phyloP scores from a whole-genome alignment of 2,888 invertebrate species.

The Gortyna flavago region DNA sequence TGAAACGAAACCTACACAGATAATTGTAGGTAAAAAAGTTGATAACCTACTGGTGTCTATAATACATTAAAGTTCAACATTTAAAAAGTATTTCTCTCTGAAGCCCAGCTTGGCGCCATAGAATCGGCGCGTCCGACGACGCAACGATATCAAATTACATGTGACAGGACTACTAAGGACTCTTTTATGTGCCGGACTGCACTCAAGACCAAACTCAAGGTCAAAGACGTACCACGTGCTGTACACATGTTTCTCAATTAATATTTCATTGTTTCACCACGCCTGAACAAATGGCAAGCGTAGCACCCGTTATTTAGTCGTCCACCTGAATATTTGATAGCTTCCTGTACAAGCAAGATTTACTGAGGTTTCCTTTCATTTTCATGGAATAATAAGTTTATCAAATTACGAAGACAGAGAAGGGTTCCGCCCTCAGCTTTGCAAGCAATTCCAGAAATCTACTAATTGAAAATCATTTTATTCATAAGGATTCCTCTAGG shows the following conservation, averaged over 20 bases:
- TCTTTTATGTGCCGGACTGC: background rate
- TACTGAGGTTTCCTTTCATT: constrained; percentile 9
- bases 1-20: background rate
- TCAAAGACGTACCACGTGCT: background rate
- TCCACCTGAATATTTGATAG: constrained; percentile 27
- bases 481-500: constrained; percentile 26
- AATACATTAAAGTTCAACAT: background rate
- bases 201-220: background rate
- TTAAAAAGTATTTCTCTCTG: background rate
- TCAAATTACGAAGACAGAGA: background rate
- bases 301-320: constrained; percentile 14
- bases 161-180: constrained; percentile 9
- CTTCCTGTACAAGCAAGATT: constrained; percentile 19
- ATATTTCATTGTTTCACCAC: background rate
- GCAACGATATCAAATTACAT: background rate
- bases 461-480: constrained; percentile 35
- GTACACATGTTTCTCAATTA: background rate
- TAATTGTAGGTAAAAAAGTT: no score
- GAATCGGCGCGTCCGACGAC: background rate
- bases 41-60: no score
- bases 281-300: constrained; percentile 10
- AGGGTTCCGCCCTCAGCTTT: background rate
- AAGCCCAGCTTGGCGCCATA: background rate
- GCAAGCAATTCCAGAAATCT: constrained; percentile 16
- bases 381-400: constrained; percentile 5